These are phyloP conservation scores for Eidolon dupreanum DNA, from an alignment of 2,797 vertebrate species.

Conservation along the genomic window DNA sequence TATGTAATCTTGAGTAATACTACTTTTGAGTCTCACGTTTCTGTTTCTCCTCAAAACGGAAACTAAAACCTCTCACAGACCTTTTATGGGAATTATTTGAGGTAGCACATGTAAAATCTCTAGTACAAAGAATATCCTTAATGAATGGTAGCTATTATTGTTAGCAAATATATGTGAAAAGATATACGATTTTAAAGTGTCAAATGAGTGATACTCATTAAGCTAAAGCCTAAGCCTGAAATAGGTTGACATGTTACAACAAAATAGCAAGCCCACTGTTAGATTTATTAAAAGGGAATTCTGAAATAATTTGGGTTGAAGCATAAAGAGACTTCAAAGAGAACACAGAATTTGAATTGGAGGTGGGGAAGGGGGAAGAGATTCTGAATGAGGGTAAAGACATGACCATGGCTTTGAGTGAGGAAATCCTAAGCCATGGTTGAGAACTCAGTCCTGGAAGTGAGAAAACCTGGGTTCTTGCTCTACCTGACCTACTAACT, in stretches of 20 bases:
- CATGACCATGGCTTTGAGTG: neutral
- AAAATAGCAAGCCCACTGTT: too few species aligned
- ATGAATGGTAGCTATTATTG: neutral
- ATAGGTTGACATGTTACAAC: too few species aligned
- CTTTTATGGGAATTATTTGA: slow-evolving; percentile 18
- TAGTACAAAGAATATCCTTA: neutral
- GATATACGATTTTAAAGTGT: neutral
- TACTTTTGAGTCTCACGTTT: neutral
- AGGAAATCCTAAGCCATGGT: neutral
- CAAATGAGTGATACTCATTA: too few species aligned
- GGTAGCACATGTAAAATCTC: neutral
- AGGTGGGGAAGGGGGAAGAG: neutral
- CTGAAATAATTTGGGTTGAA: neutral
- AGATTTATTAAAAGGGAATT: neutral
- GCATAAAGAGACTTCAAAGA: neutral
- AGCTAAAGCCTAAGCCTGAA: too few species aligned
- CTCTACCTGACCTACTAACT: neutral
- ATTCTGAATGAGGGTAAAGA: neutral
- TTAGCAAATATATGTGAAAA: slow-evolving; percentile 8
- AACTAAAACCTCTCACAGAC: slow-evolving; percentile 29
- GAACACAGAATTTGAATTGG: neutral
- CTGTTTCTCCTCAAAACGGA: neutral
- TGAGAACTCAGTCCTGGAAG: neutral
- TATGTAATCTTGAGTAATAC: neutral
- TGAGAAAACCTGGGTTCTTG: neutral